Evolutionary conservation across 2,888 invertebrate species (phyloP), one percentile per base, ranked within the genome.

Genomic region (Diarsia rubi): DNA sequence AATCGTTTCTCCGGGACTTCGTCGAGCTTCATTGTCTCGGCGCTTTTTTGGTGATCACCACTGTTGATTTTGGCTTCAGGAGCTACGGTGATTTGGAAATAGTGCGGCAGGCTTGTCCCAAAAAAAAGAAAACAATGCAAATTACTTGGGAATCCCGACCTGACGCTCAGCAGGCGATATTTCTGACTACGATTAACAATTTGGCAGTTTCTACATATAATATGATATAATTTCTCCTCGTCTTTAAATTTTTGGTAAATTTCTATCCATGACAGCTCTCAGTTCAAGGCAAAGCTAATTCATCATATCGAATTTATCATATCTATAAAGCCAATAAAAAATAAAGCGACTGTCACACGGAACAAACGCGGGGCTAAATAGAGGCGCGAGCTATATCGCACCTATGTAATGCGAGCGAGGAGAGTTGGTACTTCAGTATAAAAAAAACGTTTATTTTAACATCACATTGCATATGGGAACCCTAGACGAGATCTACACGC

Each of bases 341-440:
- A 78, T 49, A 68, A 81, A 69, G 31, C 44, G 45, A 68, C 31
- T 73, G 27, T 82, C 82, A 79, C 82, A 92, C 92, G 91, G 90
- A 92, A 94, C 94, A 93, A 95, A 90, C 87, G 88, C 80, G 78
- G 85, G 75, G 78, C 92, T 93, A 93, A 94, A 95, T 93, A 93
- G 93, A 93, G 86, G 86, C 90, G 95, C 94, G 92, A 90, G 88
- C 89, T 86, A 91, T 93, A 92, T 92, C 91, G 90, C 94, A 94
- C 93, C 94, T 94, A 92, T 89, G 76, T 90, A 93, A 82, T 24
- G 54, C 69, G 90, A 86, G 3, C 21, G 2, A 69, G 16, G 2
- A 0, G 63, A 83, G 78, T 94, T 95, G 95, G 93, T 94, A 92
- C 86, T 92, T 65, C 19, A 1, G 24, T 71, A 14, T 27, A 47